phyloP scores from a whole-genome alignment of 1,140 invertebrate genomes.

The Papilio helenus region DNA sequence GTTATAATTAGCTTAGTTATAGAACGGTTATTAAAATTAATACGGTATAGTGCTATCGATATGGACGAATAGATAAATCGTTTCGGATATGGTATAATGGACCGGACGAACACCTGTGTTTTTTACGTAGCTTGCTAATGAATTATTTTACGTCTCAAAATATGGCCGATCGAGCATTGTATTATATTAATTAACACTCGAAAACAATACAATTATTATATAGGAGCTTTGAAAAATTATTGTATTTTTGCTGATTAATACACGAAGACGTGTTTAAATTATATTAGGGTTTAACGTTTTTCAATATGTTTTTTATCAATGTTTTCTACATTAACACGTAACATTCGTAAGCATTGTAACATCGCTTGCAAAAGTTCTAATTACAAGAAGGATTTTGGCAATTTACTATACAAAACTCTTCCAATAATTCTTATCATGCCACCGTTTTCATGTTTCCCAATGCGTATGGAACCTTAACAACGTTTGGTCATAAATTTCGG shows the following conservation, averaged over 20 bases:
- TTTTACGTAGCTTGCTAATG: slow-evolving; percentile 46
- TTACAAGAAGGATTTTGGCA: background rate
- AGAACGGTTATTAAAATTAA: background rate
- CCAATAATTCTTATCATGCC: slow-evolving; percentile 14
- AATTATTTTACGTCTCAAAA: background rate
- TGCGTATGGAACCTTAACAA: slow-evolving; percentile 38
- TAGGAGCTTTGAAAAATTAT: background rate
- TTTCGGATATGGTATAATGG: slow-evolving; percentile 65
- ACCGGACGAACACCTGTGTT: slow-evolving; percentile 80
- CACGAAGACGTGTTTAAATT: background rate
- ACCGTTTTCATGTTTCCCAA: slow-evolving; percentile 23
- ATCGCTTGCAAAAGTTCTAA: background rate
- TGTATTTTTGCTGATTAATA: background rate
- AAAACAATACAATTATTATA: background rate
- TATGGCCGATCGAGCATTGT: background rate
- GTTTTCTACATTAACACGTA: background rate
- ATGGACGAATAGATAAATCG: slow-evolving; percentile 38
- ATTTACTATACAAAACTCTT: slow-evolving; percentile 8
- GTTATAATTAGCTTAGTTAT: slow-evolving; percentile 32
- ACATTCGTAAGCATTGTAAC: background rate
- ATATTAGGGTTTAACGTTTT: background rate
- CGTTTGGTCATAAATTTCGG: slow-evolving; percentile 48
- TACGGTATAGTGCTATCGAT: background rate
- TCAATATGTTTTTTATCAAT: background rate
- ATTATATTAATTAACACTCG: background rate